Conservation (phyloP, 2,113 vertebrate species). For the Myiagra hebetior region DNA sequence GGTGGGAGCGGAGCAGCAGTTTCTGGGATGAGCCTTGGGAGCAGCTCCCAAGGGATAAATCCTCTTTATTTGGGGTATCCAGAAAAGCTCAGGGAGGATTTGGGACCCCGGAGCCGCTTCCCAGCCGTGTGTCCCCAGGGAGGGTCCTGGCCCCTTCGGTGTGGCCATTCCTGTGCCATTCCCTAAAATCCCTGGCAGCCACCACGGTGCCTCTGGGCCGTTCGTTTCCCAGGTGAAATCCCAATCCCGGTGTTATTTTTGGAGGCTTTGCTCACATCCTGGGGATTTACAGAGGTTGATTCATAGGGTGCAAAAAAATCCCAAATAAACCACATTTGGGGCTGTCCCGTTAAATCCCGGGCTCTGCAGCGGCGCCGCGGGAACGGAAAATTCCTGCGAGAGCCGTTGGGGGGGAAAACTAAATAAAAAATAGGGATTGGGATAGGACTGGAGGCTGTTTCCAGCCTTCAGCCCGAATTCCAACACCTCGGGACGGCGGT, state of each 20-base stretch:
- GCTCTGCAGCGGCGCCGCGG: fast-evolving
- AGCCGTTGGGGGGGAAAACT: fast-evolving
- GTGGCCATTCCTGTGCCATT: not conserved
- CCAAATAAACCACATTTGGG: not conserved
- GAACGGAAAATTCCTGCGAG: not conserved
- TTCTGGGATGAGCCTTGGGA: not conserved
- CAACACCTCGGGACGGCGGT: not conserved
- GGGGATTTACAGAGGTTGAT: not conserved
- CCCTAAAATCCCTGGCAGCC: not conserved
- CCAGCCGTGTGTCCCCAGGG: not conserved
- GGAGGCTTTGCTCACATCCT: not conserved
- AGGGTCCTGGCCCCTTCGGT: not conserved
- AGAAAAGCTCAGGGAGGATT: not conserved
- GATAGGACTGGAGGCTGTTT: slow-evolving; percentile 3
- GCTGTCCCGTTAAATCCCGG: not conserved
- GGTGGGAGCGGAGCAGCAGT: not conserved
- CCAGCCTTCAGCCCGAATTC: not conserved
- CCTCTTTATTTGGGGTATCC: not conserved
- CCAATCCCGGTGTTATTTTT: not conserved
- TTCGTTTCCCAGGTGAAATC: not conserved
- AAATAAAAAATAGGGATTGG: not conserved
- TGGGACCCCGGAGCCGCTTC: not conserved
- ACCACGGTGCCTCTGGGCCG: fast-evolving
- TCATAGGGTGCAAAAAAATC: not conserved
- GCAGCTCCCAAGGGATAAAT: not conserved